A percentile compares a stretch with the other conserved stretches of the same genome.
phyloP scores from a whole-genome alignment of 2,113 vertebrate genomes.

The Dicrurus megarhynchus region DNA sequence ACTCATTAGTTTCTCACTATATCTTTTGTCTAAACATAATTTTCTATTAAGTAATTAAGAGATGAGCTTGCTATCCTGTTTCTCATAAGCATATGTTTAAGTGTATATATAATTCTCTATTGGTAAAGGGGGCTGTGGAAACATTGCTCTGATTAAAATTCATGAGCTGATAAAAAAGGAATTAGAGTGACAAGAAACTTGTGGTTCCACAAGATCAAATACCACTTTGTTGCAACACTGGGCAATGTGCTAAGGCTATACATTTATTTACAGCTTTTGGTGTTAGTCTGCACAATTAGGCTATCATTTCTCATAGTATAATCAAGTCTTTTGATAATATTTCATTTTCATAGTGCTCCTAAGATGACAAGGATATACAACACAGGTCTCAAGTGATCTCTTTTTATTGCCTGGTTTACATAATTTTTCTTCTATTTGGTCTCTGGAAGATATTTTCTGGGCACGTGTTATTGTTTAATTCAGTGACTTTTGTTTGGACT shows the following conservation, averaged over 20 bases:
- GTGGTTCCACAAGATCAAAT: background rate
- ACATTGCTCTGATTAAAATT: constrained; percentile 3
- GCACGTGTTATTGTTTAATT: background rate
- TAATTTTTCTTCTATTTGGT: background rate
- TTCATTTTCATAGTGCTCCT: background rate
- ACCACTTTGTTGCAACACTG: background rate
- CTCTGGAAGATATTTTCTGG: background rate
- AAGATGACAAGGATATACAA: background rate
- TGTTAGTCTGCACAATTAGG: background rate
- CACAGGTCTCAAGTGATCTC: background rate
- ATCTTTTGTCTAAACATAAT: constrained; percentile 12
- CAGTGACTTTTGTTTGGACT: background rate
- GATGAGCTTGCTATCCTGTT: background rate
- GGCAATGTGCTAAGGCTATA: background rate
- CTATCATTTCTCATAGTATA: background rate
- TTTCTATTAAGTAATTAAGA: constrained; percentile 13
- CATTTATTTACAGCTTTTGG: background rate
- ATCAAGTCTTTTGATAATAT: background rate
- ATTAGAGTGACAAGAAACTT: background rate
- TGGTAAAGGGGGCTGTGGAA: background rate
- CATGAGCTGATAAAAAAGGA: background rate
- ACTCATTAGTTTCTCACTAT: constrained; percentile 17
- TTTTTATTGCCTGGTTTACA: background rate
- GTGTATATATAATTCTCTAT: background rate
- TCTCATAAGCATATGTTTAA: background rate